Conservation (phyloP, 2,113 vertebrate species). For the Microcebus jonahi region DNA sequence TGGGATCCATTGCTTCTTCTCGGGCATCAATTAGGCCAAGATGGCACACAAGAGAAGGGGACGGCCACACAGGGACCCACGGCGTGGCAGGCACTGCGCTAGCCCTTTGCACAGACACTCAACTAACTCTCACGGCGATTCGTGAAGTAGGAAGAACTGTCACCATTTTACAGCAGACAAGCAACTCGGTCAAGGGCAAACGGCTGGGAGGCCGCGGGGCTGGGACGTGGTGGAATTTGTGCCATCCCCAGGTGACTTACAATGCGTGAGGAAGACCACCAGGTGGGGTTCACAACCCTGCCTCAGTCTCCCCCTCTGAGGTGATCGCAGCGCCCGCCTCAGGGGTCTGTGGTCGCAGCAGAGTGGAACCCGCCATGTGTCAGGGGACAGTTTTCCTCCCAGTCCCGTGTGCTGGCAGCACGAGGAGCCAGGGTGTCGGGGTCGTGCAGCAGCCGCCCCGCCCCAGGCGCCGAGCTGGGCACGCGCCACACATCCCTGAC, state of each 20-base stretch:
- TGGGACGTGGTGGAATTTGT: not conserved
- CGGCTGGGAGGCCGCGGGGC: not conserved
- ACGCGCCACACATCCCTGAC: fast-evolving
- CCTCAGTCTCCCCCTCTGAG: not conserved
- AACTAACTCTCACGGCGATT: not conserved
- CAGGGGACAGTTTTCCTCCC: too few species aligned
- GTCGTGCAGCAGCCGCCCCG: fast-evolving
- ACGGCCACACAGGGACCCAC: fast-evolving
- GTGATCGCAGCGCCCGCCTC: fast-evolving
- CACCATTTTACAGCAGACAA: not conserved
- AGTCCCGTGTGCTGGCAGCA: too few species aligned
- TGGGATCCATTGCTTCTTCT: not conserved
- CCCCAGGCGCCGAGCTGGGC: too few species aligned
- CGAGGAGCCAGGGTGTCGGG: fast-evolving
- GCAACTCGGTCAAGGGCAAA: not conserved
- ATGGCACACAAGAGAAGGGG: too few species aligned
- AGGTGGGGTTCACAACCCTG: fast-evolving
- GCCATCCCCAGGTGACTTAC: fast-evolving
- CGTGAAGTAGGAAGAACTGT: not conserved
- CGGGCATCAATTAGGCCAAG: too few species aligned
- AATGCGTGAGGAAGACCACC: too few species aligned
- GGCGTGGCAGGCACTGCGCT: fast-evolving
- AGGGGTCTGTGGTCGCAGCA: not conserved
- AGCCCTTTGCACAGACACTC: not conserved
- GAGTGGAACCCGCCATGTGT: fast-evolving